Evolutionary conservation across 2,113 vertebrate species (phyloP).

Genomic region (Lophotis ruficrista): DNA sequence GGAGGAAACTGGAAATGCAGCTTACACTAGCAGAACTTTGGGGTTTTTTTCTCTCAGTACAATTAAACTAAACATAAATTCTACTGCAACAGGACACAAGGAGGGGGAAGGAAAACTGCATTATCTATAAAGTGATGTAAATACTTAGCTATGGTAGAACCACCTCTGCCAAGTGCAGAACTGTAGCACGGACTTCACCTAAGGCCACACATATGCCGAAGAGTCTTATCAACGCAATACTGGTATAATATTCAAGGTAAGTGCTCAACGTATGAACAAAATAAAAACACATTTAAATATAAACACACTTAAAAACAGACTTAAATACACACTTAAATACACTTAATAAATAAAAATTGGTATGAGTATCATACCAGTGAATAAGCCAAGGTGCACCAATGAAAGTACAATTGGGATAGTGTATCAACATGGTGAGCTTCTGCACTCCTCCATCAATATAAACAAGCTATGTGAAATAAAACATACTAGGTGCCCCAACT

Average conservation of each 20-base stretch:
- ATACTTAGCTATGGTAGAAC: neutral
- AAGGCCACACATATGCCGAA: rapidly evolving
- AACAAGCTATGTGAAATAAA: rapidly evolving
- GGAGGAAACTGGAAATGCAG: neutral
- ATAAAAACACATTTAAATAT: neutral
- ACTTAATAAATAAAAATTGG: too few species aligned
- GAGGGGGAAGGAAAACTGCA: neutral
- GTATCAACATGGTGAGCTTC: rapidly evolving
- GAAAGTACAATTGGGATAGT: neutral
- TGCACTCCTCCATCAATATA: rapidly evolving
- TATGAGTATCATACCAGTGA: rapidly evolving
- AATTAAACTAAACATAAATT: neutral
- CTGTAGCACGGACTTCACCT: neutral
- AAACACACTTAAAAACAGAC: neutral
- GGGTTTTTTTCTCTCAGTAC: too few species aligned
- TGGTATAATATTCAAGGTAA: neutral
- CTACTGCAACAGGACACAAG: neutral
- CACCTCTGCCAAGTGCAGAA: neutral
- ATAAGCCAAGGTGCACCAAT: neutral
- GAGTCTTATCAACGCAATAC: neutral
- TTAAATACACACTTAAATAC: neutral
- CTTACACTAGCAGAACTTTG: neutral
- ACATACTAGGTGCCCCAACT: neutral
- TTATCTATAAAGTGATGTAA: neutral
- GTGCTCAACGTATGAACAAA: rapidly evolving